Evolutionary conservation across 1,140 invertebrate genomes (phyloP), one percentile per base, ranked within the genome.

Genomic region (Rhopalosiphum padi): DNA sequence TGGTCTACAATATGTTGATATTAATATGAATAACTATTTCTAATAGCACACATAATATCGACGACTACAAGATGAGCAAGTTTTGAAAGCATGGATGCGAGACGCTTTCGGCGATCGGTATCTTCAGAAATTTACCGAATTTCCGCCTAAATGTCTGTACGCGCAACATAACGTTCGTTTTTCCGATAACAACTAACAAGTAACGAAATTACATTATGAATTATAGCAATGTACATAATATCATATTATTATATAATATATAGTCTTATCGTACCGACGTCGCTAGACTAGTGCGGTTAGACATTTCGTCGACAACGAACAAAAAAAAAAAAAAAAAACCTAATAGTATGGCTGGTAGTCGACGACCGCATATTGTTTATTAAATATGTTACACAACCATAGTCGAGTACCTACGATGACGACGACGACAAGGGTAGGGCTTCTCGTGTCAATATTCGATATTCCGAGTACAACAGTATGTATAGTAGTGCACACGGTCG

Each of bases 361-460:
- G 41, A 87, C 23, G 30, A 46, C 85, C 85, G 86, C 46, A 51
- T 88, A 30, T 46, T 46, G 41, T 46, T 37, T 87, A 46, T 46
- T 25, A 87, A 46, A 87, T 87, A 48, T 23, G 85, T 87, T 87
- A 87, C 43, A n/a, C 86, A 41, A 87, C n/a, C 60, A 77, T 77
- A 18, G 60, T 77, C 60, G 60, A 77, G 60, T 77, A 77, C 60
- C 60, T 77, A 77, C 86, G 86, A 51, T 30, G 25, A 48, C 30
- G 87, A 37, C 21, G n/a, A 88, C 46, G 48, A 35, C 46, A 23
- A 82, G 68, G 43, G 68, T 91, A 91, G 90, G 90, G 90, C 90
- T 91, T 82, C 90, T 18, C 90, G 18, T 48, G 90, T 91, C 90
- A 91, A 91, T 91, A 77, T 91, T 82, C 90, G 60, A 91, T 91